Evolutionary conservation across 2,113 vertebrate species (phyloP).

Genomic region (Calcarius ornatus): DNA sequence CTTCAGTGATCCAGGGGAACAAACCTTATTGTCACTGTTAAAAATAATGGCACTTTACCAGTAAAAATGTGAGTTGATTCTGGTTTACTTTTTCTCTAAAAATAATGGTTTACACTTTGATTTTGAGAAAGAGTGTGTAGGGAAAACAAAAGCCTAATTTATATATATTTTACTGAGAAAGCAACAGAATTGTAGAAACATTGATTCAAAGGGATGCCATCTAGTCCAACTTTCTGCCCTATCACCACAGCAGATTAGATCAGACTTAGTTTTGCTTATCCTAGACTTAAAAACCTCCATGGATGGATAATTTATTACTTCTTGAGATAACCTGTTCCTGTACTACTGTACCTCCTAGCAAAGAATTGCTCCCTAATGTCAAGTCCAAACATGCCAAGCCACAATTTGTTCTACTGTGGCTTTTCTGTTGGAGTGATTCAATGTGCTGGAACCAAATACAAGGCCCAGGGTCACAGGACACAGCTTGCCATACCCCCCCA

Average conservation of each 20-base stretch:
- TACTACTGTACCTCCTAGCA: neutral
- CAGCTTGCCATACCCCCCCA: neutral
- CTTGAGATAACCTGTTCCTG: neutral
- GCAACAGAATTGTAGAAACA: neutral
- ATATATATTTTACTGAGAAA: neutral
- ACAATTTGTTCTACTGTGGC: neutral
- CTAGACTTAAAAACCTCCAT: neutral
- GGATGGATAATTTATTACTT: neutral
- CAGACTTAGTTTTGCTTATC: neutral
- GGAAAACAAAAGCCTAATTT: neutral
- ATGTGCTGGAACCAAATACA: neutral
- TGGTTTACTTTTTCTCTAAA: neutral
- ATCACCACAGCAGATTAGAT: neutral
- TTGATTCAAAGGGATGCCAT: neutral
- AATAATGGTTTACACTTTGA: neutral
- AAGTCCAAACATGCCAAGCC: neutral
- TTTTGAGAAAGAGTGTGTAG: neutral
- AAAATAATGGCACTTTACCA: neutral
- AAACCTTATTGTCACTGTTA: neutral
- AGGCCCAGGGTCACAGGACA: fast-evolving
- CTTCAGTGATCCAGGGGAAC: neutral
- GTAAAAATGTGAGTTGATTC: neutral
- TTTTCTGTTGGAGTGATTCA: neutral
- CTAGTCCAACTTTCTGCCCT: neutral
- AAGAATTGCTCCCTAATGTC: neutral